Evolutionary conservation across 2,797 vertebrate genomes (phyloP), one percentile per base, ranked within the genome.

Genomic region (Megalops cyprinoides): DNA sequence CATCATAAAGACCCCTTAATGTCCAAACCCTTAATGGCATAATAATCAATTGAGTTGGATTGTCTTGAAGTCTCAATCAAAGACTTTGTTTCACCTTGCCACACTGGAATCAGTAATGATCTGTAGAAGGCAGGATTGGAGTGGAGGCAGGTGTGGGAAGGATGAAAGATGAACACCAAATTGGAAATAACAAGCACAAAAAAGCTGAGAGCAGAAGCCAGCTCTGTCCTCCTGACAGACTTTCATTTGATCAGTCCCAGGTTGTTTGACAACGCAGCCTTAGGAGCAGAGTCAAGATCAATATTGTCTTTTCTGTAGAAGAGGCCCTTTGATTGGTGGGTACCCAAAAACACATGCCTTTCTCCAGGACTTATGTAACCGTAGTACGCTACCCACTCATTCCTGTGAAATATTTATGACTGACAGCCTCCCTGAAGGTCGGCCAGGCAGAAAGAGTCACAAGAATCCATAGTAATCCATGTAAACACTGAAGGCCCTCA

Each of bases 301-400:
- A 69, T 69, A 42, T 69, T 69, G 37, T 69, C 65, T 69, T 39
- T 69, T 69, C 65, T 69, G 65, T 39, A 65, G 18, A 69, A 65
- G 15, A 69, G 65, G 34, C 65, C 65, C 37, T 39, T 9, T 20
- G 65, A 23, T 69, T 69, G 34, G 65, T 69, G 28, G 14, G 9
- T 37, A 69, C 34, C 60, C 65, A 39, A 69, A 69, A 37, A 23
- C 65, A 69, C 65, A 69, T 69, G 34, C 34, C 65, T 39, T 37
- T 15, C 65, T 69, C 65, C 31, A 25, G 34, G 15, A 37, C 42
- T 69, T 69, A 37, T 39, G 37, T 69, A 69, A 69, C 18, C 34
- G 34, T 69, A 39, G 37, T 42, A 23, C 18, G 20, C 34, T 69
- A 37, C 65, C 65, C 65, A 42, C 20, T 69, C 65, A 69, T 37